Conservation (phyloP, 1,140 invertebrate genomes). For the Antheraea pernyi region DNA sequence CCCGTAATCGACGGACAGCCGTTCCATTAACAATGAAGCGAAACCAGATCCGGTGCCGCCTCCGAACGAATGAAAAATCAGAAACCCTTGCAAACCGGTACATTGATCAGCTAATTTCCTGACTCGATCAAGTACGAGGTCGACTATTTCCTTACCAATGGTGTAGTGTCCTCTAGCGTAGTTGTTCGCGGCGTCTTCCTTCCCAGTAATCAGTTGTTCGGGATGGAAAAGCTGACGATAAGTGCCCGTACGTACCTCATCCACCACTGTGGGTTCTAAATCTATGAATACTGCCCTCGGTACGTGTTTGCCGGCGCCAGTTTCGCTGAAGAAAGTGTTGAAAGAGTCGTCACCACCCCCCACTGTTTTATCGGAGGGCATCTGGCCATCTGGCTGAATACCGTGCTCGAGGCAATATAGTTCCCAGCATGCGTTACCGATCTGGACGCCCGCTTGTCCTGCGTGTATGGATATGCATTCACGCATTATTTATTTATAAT, state of each 20-base stretch:
- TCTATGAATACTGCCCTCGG: conserved; percentile 92
- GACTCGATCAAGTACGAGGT: conserved; percentile 88
- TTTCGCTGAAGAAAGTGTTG: conserved; percentile 95
- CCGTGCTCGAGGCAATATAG: conserved; percentile 95
- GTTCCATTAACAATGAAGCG: conserved; percentile 92
- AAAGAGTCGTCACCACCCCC: conserved; percentile 90
- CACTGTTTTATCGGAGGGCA: conserved; percentile 83
- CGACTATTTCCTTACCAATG: conserved; percentile 92
- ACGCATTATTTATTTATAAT: conserved; percentile 58
- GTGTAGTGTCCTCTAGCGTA: conserved; percentile 93
- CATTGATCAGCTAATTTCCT: conserved; percentile 92
- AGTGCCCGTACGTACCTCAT: conserved; percentile 88
- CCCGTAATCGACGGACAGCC: conserved; percentile 90
- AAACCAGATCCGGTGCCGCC: conserved; percentile 86
- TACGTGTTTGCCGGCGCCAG: conserved; percentile 92
- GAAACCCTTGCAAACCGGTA: conserved; percentile 91
- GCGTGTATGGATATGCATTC: conserved; percentile 87
- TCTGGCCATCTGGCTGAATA: conserved; percentile 89
- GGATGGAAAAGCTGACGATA: conserved; percentile 92
- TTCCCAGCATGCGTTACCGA: conserved; percentile 92
- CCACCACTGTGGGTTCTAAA: conserved; percentile 91
- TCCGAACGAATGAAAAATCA: conserved; percentile 88
- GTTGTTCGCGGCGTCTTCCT: conserved; percentile 93
- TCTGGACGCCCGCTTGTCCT: conserved; percentile 92
- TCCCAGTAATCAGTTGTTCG: conserved; percentile 90